Base-by-base conservation (phyloP, 2,888 invertebrate species). In the Keiferia lycopersicella region DNA sequence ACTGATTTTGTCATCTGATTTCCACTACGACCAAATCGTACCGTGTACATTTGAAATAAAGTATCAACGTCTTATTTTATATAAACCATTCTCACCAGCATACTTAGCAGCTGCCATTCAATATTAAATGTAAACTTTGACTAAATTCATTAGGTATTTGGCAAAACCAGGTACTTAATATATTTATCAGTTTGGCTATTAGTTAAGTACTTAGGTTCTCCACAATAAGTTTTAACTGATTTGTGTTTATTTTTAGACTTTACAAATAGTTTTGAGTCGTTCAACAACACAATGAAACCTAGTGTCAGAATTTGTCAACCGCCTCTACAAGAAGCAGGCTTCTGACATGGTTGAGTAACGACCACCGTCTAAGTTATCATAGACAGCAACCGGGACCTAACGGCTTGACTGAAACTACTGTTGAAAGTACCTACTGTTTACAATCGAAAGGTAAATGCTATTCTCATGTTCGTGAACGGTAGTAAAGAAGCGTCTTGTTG, bases 1-100 rank as follows among this genome's bases (percentile, higher is more conserved):
- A 20, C 50, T 22, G 50, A 53, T 26, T 12, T 53, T 11, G 22
- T 53, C 51, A 26, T 53, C 51, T 53, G 14, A 53, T 22, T 2
- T 45, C 3, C 22, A 16, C n/a, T 34, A 16, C n/a, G 26, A 56
- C 16, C n/a, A n/a, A 16, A 56, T 56, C 56, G 34, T 16, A 16
- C 34, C 30, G 34, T 56, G 26, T 26, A 34, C 26, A 56, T 56
- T 26, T 34, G 3, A 34, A 34, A 79, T 82, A 74, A 74, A 77
- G 75, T 73, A 76, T 71, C 73, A 73, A 74, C 78, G 82, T 81
- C 82, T 85, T 84, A 79, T 84, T 86, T 83, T 81, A 74, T 81
- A 74, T 74, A 65, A 63, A 69, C 66, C 67, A 64, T 67, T 71
- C 66, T 38, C 70, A 67, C 66, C 66, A 68, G 68, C 62, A 62